Base-by-base conservation (phyloP, 1,140 invertebrate species). In the Apis mellifera region DNA sequence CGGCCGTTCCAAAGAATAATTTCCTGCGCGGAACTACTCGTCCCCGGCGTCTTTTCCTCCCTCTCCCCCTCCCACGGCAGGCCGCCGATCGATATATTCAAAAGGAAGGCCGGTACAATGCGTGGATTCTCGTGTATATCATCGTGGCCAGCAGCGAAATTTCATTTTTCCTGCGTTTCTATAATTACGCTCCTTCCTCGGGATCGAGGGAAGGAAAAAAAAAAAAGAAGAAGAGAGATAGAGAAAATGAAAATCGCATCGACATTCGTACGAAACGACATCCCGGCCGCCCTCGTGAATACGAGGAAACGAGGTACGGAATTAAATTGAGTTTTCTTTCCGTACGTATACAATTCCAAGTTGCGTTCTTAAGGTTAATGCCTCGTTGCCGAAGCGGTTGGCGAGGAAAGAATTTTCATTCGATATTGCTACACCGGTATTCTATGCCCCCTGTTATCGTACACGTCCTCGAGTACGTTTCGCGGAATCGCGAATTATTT, bases 1-100 rank as follows among this genome's bases (percentile, higher is more conserved):
- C 64, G 48, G 62, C 65, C 64, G 42, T 86, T 87, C 71, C 84
- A 83, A 83, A 64, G 85, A 78, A 86, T 87, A 83, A 77, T 71
- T 86, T 86, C 78, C 86, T 87, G 78, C 60, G 54, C 76, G 70
- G 54, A 66, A 75, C 77, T 76, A 62, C n/a, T 74, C 52, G 42
- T 72, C 13, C 13, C 52, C 73, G 52, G 64, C 71, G 64, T 42
- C 55, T 77, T 76, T 26, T 70, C 60, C 59, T 26, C 26, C 26
- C 26, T 1, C 26, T n/a, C 26, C 26, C 26, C 26, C 54, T 13
- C 55, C n/a, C n/a, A 23, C 2, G 42, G 64, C 72, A 23, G 64
- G 52, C 72, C 71, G 32, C 26, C n/a, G 81, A 77, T 82, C 81
- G 57, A 78, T 82, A 82, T 65, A 78, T 76, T 76, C 64, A 54